Conservation (phyloP, 2,113 vertebrate species). For the Zootoca vivipara region DNA sequence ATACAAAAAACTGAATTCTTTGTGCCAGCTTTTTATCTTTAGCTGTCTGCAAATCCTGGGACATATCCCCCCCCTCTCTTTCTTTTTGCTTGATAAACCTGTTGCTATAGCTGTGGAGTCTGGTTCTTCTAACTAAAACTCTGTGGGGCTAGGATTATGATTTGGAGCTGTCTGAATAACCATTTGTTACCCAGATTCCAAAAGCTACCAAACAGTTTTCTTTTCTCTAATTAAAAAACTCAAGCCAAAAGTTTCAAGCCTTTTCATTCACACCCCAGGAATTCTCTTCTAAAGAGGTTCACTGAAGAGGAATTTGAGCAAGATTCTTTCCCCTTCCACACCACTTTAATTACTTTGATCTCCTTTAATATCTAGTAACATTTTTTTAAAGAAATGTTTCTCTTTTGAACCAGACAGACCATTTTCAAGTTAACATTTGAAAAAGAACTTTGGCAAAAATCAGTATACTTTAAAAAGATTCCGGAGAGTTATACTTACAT, state of each 20-base stretch:
- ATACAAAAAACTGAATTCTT: conserved; percentile 6
- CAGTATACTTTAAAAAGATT: neutral
- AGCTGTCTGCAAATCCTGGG: neutral
- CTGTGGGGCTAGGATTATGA: conserved; percentile 17
- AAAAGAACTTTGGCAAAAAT: neutral
- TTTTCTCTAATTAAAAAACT: conserved; percentile 37
- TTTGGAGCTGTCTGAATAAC: conserved; percentile 24
- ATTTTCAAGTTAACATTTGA: neutral
- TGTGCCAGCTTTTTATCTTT: conserved; percentile 5
- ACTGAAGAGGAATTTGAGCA: conserved; percentile 33
- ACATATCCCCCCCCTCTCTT: neutral
- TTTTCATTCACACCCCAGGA: neutral
- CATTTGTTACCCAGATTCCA: conserved; percentile 32
- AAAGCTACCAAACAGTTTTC: conserved; percentile 15
- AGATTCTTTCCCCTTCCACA: conserved; percentile 40
- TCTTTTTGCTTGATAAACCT: conserved; percentile 22
- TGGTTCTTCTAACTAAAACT: conserved; percentile 15
- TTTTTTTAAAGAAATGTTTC: conserved; percentile 10
- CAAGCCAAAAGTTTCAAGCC: neutral
- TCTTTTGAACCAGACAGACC: neutral
- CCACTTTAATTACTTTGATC: conserved; percentile 42
- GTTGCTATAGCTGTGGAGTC: neutral
- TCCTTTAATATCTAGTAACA: conserved; percentile 22
- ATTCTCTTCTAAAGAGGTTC: conserved; percentile 8
- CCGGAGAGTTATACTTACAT: neutral